These are phyloP conservation scores for Periphyllus acericola DNA, from an alignment of 2,888 invertebrate genomes.

Conservation along the genomic window DNA sequence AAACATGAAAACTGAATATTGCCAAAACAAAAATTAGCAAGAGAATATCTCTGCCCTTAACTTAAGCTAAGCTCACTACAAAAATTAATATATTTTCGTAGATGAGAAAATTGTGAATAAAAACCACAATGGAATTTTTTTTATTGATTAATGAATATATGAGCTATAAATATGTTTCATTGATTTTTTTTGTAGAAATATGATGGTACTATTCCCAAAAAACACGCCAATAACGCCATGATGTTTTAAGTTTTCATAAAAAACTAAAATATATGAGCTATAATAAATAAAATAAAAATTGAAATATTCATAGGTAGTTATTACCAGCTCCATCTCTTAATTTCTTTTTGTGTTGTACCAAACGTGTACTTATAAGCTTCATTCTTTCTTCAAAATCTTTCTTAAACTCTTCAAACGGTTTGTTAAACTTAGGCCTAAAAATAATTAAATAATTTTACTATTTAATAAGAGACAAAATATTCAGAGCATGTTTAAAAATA, in stretches of 20 bases:
- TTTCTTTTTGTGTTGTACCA: too few species aligned
- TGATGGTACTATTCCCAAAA: constrained; percentile 12
- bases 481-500: background rate
- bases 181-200: background rate
- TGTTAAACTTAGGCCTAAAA: constrained; percentile 48
- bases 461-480: background rate
- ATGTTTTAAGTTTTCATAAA: constrained; percentile 2
- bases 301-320: constrained; percentile 12
- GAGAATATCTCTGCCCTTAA: too few species aligned
- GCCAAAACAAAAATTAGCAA: too few species aligned
- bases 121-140: too few species aligned
- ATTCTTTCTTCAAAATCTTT: constrained; percentile 51
- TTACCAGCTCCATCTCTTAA: constrained; percentile 55
- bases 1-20: too few species aligned
- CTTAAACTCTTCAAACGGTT: constrained; percentile 15
- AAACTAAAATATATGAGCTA: background rate
- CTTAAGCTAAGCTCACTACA: too few species aligned
- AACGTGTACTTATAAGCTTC: constrained; percentile 37
- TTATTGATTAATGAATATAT: too few species aligned
- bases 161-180: too few species aligned
- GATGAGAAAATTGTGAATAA: too few species aligned
- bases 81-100: too few species aligned
- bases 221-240: background rate
- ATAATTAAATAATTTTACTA: background rate
- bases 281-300: background rate